These are phyloP conservation scores for Nowickia ferox DNA, from an alignment of 2,888 invertebrate species.

Conservation along the genomic window DNA sequence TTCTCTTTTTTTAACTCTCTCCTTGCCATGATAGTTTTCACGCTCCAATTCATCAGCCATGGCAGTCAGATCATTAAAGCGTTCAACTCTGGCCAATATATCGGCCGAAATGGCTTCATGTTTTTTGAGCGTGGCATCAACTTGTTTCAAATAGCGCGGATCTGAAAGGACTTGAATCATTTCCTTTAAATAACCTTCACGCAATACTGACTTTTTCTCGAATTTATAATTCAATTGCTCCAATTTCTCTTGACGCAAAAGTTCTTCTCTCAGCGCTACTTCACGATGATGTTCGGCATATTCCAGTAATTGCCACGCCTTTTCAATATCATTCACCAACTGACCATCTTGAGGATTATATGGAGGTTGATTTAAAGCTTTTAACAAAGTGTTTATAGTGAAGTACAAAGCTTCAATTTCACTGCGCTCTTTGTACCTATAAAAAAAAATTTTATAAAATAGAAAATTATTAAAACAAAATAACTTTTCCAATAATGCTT, in stretches of 20 bases:
- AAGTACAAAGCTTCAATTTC: conserved; percentile 98
- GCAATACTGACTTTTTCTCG: conserved; percentile 95
- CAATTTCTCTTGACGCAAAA: conserved; percentile 94
- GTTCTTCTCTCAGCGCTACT: conserved; percentile 94
- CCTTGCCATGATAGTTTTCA: conserved; percentile 96
- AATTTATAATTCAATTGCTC: conserved; percentile 98
- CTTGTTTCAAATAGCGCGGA: conserved; percentile 94
- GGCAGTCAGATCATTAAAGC: conserved; percentile 95
- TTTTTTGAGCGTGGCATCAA: conserved; percentile 98
- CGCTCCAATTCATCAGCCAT: conserved; percentile 96
- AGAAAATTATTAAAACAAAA: neutral
- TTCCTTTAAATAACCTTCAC: conserved; percentile 97
- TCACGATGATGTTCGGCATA: conserved; percentile 97
- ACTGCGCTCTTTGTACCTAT: conserved; percentile 96
- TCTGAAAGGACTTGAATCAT: conserved; percentile 98
- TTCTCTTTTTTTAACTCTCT: conserved; percentile 87
- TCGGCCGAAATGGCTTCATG: conserved; percentile 99
- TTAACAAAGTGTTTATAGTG: conserved; percentile 97
- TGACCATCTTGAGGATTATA: conserved; percentile 95
- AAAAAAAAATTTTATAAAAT: neutral
- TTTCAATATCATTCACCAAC: conserved; percentile 96
- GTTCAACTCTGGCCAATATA: conserved; percentile 95
- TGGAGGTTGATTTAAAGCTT: conserved; percentile 94
- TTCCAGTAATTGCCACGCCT: conserved; percentile 96
- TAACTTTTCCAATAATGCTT: no score